phyloP scores from a whole-genome alignment of 2,797 vertebrate species.

The Morus bassanus region DNA sequence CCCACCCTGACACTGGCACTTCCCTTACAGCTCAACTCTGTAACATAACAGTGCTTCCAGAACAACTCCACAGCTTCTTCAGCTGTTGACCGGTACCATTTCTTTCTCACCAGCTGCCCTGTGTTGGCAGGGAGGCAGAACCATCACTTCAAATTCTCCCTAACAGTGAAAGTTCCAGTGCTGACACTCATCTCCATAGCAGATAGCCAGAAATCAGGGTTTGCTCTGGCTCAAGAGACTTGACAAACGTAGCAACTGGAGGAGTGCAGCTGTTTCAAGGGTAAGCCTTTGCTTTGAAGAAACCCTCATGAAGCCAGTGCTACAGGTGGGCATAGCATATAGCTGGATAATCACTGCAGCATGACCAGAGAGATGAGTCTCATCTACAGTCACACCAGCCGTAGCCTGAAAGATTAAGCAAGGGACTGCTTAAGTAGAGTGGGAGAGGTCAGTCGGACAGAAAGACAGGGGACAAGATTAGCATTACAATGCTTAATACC shows the following conservation, averaged over 20 bases:
- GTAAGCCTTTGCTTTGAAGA: not conserved
- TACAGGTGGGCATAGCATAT: not conserved
- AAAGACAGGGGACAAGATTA: not conserved
- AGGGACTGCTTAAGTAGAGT: not conserved
- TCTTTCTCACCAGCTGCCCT: constrained; percentile 1
- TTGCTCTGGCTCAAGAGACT: not conserved
- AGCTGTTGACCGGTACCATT: not conserved
- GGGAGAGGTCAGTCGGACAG: not conserved
- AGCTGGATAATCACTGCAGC: not conserved
- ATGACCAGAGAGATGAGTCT: not conserved
- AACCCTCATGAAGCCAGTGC: not conserved
- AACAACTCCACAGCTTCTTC: constrained; percentile 34
- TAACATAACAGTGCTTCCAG: not conserved
- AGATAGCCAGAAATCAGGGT: not conserved
- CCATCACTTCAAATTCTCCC: not conserved
- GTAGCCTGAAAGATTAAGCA: not conserved
- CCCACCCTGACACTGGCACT: not conserved
- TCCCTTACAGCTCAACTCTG: not conserved
- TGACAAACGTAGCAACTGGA: not conserved
- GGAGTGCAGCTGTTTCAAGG: not conserved
- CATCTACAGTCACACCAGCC: not conserved
- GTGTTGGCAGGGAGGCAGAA: not conserved
- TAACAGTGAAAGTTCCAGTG: not conserved
- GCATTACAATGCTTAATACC: not conserved
- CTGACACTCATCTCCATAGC: not conserved